Evolutionary conservation across 2,888 invertebrate genomes (phyloP).

Genomic region (Malthinus flaveolus): DNA sequence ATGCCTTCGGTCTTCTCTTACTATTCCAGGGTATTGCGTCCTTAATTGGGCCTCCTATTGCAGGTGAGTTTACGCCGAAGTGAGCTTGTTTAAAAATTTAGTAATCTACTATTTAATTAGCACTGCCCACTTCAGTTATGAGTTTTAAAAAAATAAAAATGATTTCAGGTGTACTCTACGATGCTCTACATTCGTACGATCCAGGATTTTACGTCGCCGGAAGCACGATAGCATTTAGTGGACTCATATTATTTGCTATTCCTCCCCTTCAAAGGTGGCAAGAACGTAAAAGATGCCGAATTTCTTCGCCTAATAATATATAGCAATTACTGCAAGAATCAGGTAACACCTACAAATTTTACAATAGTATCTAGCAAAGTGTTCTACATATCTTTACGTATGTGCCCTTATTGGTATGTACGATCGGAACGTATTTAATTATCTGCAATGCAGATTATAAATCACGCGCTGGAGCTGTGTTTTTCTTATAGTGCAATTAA

Average conservation of each 20-base stretch:
- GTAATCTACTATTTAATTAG: too few species aligned
- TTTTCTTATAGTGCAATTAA: constrained; percentile 24
- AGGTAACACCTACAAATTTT: constrained; percentile 19
- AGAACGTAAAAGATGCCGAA: constrained; percentile 36
- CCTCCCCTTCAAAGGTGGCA: constrained; percentile 67
- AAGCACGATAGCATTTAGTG: constrained; percentile 80
- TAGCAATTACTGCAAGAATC: constrained; percentile 45
- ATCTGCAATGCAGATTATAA: constrained; percentile 32
- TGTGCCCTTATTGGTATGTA: constrained; percentile 6
- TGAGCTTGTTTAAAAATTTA: too few species aligned
- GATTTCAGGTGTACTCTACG: constrained; percentile 78
- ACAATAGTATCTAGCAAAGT: constrained; percentile 22
- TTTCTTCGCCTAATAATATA: constrained; percentile 35
- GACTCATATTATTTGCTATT: constrained; percentile 83
- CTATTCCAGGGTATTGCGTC: constrained; percentile 95
- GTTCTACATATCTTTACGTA: constrained; percentile 14
- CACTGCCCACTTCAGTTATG: too few species aligned
- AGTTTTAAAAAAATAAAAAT: too few species aligned
- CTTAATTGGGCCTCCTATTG: constrained; percentile 89
- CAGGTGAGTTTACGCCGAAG: constrained; percentile 64
- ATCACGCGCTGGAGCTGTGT: constrained; percentile 19
- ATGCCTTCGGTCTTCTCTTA: constrained; percentile 89
- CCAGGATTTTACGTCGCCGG: constrained; percentile 91
- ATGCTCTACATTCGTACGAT: constrained; percentile 75
- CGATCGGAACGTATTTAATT: constrained; percentile 1